These are phyloP conservation scores for Campodea augens DNA, from an alignment of 1,140 invertebrate species.

Conservation along the genomic window DNA sequence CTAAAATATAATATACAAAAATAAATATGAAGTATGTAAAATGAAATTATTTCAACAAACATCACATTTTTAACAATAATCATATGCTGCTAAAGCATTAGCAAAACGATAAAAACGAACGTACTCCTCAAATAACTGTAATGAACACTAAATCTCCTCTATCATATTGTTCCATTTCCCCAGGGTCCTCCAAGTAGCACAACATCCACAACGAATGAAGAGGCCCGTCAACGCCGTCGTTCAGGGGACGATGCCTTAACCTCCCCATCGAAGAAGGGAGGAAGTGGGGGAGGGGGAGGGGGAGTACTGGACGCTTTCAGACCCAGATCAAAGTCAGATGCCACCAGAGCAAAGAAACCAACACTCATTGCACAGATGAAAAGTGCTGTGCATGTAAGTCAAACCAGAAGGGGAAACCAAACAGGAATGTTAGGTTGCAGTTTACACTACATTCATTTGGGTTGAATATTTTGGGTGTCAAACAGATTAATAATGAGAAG, in stretches of 20 bases:
- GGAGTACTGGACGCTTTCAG: constrained; percentile 69
- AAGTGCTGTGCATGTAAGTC: constrained; percentile 46
- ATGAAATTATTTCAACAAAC: too few relatives aligned
- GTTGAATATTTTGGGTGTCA: too few relatives aligned
- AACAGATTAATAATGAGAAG: too few relatives aligned
- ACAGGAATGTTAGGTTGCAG: not conserved
- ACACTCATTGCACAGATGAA: constrained; percentile 58
- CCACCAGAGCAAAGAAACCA: constrained; percentile 39
- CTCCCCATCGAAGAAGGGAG: constrained; percentile 37
- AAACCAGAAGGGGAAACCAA: not conserved
- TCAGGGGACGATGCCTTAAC: constrained; percentile 22
- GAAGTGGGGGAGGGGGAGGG: too few relatives aligned
- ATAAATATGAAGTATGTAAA: too few relatives aligned
- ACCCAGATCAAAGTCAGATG: constrained; percentile 59
- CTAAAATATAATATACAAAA: too few relatives aligned
- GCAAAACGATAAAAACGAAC: not conserved
- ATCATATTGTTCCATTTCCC: constrained; percentile 1
- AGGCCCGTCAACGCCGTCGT: constrained; percentile 30
- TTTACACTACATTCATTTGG: too few relatives aligned
- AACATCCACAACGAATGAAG: constrained; percentile 10
- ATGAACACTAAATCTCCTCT: not conserved
- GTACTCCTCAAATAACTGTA: not conserved
- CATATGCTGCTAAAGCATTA: too few relatives aligned
- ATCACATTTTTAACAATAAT: too few relatives aligned
- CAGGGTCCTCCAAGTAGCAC: constrained; percentile 15